These are phyloP conservation scores for Geotrypetes seraphini DNA, from an alignment of 2,797 vertebrate genomes.

Conservation along the genomic window DNA sequence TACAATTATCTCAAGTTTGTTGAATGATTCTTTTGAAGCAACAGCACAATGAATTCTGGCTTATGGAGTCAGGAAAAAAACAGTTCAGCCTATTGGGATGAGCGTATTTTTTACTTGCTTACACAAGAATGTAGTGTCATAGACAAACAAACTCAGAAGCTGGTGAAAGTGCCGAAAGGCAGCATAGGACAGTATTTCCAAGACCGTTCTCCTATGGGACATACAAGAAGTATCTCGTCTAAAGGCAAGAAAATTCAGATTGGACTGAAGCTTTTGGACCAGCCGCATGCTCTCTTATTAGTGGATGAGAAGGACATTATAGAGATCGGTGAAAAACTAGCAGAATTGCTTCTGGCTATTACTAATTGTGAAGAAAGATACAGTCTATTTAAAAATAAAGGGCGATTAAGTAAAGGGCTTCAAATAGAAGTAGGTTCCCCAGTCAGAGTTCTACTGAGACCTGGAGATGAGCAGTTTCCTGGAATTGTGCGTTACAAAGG, in stretches of 20 bases:
- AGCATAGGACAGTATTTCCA: conserved; percentile 89
- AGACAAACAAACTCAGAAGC: conserved; percentile 89
- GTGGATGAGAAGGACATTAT: conserved; percentile 86
- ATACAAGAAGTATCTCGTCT: conserved; percentile 67
- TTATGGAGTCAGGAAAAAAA: conserved; percentile 95
- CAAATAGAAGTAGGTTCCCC: conserved; percentile 85
- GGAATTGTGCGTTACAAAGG: conserved; percentile 94
- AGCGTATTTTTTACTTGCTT: conserved; percentile 89
- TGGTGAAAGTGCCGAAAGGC: conserved; percentile 81
- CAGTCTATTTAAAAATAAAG: conserved; percentile 75
- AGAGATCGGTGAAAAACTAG: conserved; percentile 85
- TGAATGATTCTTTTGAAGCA: too few relatives aligned
- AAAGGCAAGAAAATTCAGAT: conserved; percentile 82
- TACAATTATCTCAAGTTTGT: too few relatives aligned
- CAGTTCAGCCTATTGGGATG: conserved; percentile 82
- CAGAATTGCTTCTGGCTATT: conserved; percentile 91
- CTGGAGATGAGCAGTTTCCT: conserved; percentile 82
- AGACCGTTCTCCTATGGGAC: conserved; percentile 81
- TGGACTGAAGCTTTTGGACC: conserved; percentile 87
- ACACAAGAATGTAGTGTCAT: conserved; percentile 79
- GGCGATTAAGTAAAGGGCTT: conserved; percentile 72
- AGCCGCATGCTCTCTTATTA: conserved; percentile 78
- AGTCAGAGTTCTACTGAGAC: conserved; percentile 84
- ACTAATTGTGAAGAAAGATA: conserved; percentile 94
- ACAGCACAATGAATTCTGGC: conserved; percentile 84